Evolutionary conservation across 2,888 invertebrate genomes (phyloP).

Genomic region (Julus scandinavius): DNA sequence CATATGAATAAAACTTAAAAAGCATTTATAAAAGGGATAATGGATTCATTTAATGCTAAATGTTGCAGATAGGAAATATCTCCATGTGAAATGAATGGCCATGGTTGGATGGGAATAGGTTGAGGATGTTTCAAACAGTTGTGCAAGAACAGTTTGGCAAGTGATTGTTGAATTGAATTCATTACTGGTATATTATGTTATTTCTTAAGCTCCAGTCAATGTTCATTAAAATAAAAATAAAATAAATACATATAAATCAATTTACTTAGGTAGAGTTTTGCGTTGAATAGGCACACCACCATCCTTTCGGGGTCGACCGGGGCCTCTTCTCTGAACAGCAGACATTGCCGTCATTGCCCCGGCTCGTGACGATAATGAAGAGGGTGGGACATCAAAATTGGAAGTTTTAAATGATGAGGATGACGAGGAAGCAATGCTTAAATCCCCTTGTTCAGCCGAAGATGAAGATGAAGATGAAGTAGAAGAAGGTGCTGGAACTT

Average conservation of each 20-base stretch:
- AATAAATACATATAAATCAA: background rate
- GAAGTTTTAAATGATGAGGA: constrained; percentile 49
- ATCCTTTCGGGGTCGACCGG: constrained; percentile 83
- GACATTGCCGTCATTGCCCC: constrained; percentile 45
- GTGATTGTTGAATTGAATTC: background rate
- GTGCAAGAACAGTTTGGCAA: background rate
- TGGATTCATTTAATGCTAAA: background rate
- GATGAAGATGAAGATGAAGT: constrained; percentile 54
- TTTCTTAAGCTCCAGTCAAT: no score
- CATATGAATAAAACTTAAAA: background rate
- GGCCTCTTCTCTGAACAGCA: constrained; percentile 72
- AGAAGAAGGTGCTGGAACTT: constrained; percentile 49
- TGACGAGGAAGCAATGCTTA: constrained; percentile 46
- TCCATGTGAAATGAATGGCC: background rate
- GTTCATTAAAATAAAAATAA: background rate
- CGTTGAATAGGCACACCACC: constrained; percentile 65
- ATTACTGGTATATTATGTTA: no score
- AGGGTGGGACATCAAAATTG: constrained; percentile 47
- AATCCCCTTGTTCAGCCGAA: constrained; percentile 33
- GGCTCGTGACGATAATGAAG: constrained; percentile 37
- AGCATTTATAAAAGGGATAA: background rate
- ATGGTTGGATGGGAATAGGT: background rate
- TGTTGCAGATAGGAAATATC: background rate
- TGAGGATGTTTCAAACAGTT: background rate
- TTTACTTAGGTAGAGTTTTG: constrained; percentile 57